Conservation (phyloP, 2,797 vertebrate genomes). For the Pangasius mekongensis region DNA sequence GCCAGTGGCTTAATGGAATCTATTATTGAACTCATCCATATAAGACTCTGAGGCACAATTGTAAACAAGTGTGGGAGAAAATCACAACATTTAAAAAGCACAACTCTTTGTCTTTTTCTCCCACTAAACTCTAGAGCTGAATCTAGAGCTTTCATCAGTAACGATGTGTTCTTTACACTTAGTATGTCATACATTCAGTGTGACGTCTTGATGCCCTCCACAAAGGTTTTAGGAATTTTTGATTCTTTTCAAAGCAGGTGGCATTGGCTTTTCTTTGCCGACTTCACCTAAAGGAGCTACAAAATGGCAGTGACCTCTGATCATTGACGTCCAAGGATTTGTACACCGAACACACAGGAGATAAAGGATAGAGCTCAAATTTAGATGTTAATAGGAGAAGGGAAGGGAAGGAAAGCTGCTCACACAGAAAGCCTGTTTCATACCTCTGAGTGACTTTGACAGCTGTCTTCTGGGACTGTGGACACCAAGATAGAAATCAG, state of each 20-base stretch:
- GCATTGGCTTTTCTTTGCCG: constrained; percentile 3
- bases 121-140: not conserved
- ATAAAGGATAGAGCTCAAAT: not conserved
- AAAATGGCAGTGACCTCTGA: constrained; percentile 39
- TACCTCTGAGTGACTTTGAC: constrained; percentile 36
- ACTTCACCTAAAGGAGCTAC: constrained; percentile 31
- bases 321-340: constrained; percentile 24
- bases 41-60: constrained; percentile 16
- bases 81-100: constrained; percentile 3
- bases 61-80: constrained; percentile 39
- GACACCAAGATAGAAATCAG: constrained; percentile 48
- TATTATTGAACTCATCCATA: constrained; percentile 44
- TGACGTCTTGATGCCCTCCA: not conserved
- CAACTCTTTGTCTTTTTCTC: not conserved
- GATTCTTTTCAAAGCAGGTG: not conserved
- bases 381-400: not conserved
- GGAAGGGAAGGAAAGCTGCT: not conserved
- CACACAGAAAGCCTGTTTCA: not conserved
- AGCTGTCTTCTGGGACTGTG: constrained; percentile 46
- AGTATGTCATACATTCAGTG: not conserved
- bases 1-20: constrained; percentile 38
- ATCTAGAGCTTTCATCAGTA: not conserved
- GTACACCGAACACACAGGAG: constrained; percentile 11
- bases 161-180: not conserved
- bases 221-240: not conserved